phyloP scores from a whole-genome alignment of 2,797 vertebrate genomes.

The Champsocephalus gunnari region DNA sequence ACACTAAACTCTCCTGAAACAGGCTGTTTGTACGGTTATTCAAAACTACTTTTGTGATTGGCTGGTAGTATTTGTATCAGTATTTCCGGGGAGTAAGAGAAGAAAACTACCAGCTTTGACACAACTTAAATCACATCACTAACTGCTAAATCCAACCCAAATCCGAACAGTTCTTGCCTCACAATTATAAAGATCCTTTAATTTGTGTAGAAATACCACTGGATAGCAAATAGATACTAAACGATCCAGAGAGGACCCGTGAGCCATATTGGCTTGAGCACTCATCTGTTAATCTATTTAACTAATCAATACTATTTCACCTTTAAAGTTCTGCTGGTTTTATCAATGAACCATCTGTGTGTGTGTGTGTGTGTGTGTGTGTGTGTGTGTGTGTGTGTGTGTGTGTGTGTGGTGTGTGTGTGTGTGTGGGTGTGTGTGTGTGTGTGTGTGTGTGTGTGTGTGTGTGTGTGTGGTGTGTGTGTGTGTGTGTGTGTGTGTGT shows the following conservation, averaged over 20 bases:
- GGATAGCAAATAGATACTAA: slow-evolving; percentile 26
- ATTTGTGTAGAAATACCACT: slow-evolving; percentile 10
- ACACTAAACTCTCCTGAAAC: background rate
- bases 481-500: background rate
- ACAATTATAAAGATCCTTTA: slow-evolving; percentile 1
- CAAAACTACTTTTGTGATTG: background rate
- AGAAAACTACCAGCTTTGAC: background rate
- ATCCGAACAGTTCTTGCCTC: background rate
- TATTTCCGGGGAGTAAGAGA: background rate
- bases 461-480: too few relatives aligned
- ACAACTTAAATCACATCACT: background rate
- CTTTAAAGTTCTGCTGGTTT: slow-evolving; percentile 31
- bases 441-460: too few relatives aligned
- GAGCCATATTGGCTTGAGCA: slow-evolving; percentile 34
- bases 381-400: too few relatives aligned
- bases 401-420: too few relatives aligned
- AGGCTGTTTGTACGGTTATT: background rate
- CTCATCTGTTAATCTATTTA: slow-evolving; percentile 48
- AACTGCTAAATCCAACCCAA: slow-evolving; percentile 1
- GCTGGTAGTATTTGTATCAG: background rate
- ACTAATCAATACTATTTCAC: slow-evolving; percentile 48
- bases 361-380: background rate
- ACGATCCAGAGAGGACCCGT: slow-evolving; percentile 21
- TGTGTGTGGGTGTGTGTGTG: too few relatives aligned
- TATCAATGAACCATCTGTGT: slow-evolving; percentile 19